Base-by-base conservation (phyloP, 2,113 vertebrate genomes). In the Mesocricetus auratus region DNA sequence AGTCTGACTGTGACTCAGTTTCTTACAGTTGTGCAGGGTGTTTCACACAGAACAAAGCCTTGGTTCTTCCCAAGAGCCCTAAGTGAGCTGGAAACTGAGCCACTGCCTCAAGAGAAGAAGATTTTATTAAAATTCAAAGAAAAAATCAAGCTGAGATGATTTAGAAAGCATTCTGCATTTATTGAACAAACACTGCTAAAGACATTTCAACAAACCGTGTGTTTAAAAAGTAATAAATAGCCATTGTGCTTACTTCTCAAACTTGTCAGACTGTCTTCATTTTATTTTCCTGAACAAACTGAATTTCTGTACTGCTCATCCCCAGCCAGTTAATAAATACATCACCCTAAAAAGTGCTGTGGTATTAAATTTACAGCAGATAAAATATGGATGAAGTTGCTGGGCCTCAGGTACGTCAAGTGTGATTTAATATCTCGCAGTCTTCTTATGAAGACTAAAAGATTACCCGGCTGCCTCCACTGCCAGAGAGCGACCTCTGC, bases 321-420 rank as follows among this genome's bases (percentile, higher is more conserved):
- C 98, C 98, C 97, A 98, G 98, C 98, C 98, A 99, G 99, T 99
- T 99, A 99, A 99, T 99, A 99, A 99, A 99, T 99, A 99, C 98
- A 99, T 99, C 99, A 99, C 99, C 98, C 98, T 99, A 99, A 99
- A 99, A 99, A 99, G 98, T 99, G 99, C 99, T 99, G 99, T 98
- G 98, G 98, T 99, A 99, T 99, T 99, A 99, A 99, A 99, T 99
- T 98, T 98, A 98, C 98, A 98, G 94, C 98, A 98, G 98, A 99
- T 99, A 99, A 99, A 99, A 99, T 99, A 99, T 99, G 99, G 99
- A 99, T 99, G 99, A 99, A 99, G 99, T 99, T 98, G 97, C 98
- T 96, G 98, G 93, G 98, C 99, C 98, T 98, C 99, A 99, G 99
- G 99, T 99, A 99, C 98, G 99, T 99, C 99, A 99, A 99, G 98